phyloP scores from a whole-genome alignment of 1,140 invertebrate species.

The Maniola jurtina region DNA sequence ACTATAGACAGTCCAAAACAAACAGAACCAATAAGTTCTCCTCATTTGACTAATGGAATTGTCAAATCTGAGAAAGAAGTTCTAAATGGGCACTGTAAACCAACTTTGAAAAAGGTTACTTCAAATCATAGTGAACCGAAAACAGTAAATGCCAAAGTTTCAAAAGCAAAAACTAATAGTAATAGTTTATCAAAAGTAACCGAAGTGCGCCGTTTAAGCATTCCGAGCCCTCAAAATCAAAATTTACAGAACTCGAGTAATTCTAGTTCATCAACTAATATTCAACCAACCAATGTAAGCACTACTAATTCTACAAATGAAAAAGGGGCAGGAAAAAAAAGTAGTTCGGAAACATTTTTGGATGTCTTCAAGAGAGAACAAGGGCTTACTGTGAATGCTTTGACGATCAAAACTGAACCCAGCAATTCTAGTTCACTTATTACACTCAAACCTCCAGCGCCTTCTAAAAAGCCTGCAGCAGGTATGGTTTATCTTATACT shows the following conservation, averaged over 20 bases:
- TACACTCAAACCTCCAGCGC: slow-evolving; percentile 53
- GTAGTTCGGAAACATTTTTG: slow-evolving; percentile 59
- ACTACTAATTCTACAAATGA: slow-evolving; percentile 61
- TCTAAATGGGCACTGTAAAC: slow-evolving; percentile 60
- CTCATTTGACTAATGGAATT: slow-evolving; percentile 55
- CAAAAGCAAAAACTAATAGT: slow-evolving; percentile 46
- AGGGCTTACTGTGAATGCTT: slow-evolving; percentile 48
- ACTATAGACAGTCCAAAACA: slow-evolving; percentile 51
- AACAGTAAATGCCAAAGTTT: slow-evolving; percentile 57
- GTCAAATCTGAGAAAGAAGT: slow-evolving; percentile 52
- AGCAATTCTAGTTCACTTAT: slow-evolving; percentile 23
- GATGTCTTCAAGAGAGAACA: slow-evolving; percentile 75
- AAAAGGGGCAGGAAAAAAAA: slow-evolving; percentile 40
- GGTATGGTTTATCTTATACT: slow-evolving; percentile 17
- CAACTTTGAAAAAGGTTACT: slow-evolving; percentile 32
- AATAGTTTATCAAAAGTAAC: slow-evolving; percentile 38
- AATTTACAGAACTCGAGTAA: slow-evolving; percentile 42
- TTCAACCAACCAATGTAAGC: slow-evolving; percentile 50
- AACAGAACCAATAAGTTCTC: slow-evolving; percentile 53
- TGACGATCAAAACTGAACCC: slow-evolving; percentile 49
- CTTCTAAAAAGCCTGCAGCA: slow-evolving; percentile 45
- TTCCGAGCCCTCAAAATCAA: slow-evolving; percentile 35
- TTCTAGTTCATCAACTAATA: slow-evolving; percentile 29
- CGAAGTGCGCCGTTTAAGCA: slow-evolving; percentile 39
- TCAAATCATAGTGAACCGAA: slow-evolving; percentile 45